Base-by-base conservation (phyloP, 2,113 vertebrate species). In the Myrmecobius fasciatus region DNA sequence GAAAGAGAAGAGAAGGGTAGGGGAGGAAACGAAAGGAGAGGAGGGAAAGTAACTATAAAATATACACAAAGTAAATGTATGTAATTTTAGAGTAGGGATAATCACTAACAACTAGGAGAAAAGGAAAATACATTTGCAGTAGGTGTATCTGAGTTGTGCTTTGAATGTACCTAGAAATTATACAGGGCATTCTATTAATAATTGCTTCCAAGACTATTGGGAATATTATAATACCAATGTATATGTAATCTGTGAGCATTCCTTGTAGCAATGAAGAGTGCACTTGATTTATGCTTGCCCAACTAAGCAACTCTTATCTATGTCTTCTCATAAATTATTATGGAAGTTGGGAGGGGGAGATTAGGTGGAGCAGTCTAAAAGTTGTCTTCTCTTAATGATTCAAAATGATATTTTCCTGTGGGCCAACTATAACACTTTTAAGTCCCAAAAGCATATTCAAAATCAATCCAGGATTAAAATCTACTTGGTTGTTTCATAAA, bases 321-420 rank as follows among this genome's bases (percentile, higher is more conserved):
- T 24, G 17, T 24, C n/a, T 20, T 83, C 67, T n/a, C 5, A 24
- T 43, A 43, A 83, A 24, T 83, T 5, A n/a, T 6, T 83, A n/a
- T 0, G 5, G 7, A 36, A 20, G 2, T 1, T 0, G 4, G 67
- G n/a, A 17, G 6, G 2, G 2, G 17, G 36, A 22, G 60, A 17
- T 31, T 67, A n/a, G 36, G 17, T 28, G 12, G 28, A 36, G 56
- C 36, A n/a, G 2, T n/a, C 14, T n/a, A 36, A n/a, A 75, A 20
- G 67, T 24, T 43, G 36, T 20, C n/a, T 75, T 60, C 28, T 31
- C 56, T 60, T 3, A 31, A 60, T 60, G 56, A 3, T 60, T 83
- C 67, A 83, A 43, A 20, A 43, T 83, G n/a, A 2, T 83, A 43
- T 83, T 43, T 83, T 9, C 67, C 20, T 83, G n/a, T 36, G 7